A percentile compares a stretch with the other conserved stretches of the same genome.
These are phyloP conservation scores for Cyrtorhinus lividipennis DNA, from an alignment of 1,140 invertebrate genomes.

Conservation along the genomic window DNA sequence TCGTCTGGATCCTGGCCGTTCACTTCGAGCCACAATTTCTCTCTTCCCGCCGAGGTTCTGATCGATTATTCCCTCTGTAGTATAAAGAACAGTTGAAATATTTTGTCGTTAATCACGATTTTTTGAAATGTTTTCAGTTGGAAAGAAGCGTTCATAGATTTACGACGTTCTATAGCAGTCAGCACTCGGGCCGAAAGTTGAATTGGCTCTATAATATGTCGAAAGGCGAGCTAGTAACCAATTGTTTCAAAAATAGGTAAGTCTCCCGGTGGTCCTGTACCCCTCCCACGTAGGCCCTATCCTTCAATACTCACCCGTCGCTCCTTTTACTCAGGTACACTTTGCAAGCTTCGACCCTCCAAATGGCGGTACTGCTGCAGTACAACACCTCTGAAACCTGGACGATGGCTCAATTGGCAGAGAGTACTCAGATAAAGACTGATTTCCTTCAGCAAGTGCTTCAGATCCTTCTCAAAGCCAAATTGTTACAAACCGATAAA, in stretches of 20 bases:
- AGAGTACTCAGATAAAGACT: slow-evolving; percentile 77
- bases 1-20: slow-evolving; percentile 98
- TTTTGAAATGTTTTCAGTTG: slow-evolving; percentile 41
- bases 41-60: slow-evolving; percentile 66
- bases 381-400: slow-evolving; percentile 79
- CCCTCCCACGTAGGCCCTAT: too few relatives aligned
- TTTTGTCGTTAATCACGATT: background rate
- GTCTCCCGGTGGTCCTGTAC: too few relatives aligned
- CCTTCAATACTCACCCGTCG: too few relatives aligned
- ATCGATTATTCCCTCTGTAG: background rate
- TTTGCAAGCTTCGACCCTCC: slow-evolving; percentile 90
- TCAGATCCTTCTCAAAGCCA: slow-evolving; percentile 88
- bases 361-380: slow-evolving; percentile 96
- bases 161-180: slow-evolving; percentile 85
- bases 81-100: background rate
- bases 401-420: slow-evolving; percentile 73
- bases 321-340: slow-evolving; percentile 44
- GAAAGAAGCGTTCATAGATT: slow-evolving; percentile 90
- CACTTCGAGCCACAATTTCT: slow-evolving; percentile 81
- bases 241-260: slow-evolving; percentile 75
- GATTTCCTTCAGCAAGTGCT: slow-evolving; percentile 59
- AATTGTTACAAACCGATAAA: slow-evolving; percentile 49
- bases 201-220: slow-evolving; percentile 98
- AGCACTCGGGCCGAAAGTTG: slow-evolving; percentile 92
- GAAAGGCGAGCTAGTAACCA: slow-evolving; percentile 91